These are phyloP conservation scores for Chrysotoxum bicinctum DNA, from an alignment of 2,888 invertebrate species.

Conservation along the genomic window DNA sequence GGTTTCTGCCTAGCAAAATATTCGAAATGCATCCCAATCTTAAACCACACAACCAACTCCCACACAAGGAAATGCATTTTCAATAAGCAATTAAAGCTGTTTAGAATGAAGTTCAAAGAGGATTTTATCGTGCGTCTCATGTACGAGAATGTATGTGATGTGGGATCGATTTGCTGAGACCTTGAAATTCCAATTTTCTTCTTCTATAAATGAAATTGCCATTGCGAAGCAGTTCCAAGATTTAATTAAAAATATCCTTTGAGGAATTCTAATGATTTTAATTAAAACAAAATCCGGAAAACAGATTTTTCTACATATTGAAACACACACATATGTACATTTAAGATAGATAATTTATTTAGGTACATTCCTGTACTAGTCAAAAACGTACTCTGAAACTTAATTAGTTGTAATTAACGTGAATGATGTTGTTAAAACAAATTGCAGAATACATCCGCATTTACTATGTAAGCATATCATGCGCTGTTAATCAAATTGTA, in stretches of 20 bases:
- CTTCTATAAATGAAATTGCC: neutral
- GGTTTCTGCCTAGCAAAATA: neutral
- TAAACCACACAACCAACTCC: neutral
- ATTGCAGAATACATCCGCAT: no score
- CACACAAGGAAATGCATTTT: neutral
- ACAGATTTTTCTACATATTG: slow-evolving; percentile 3
- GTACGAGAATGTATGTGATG: no score
- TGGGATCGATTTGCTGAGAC: neutral
- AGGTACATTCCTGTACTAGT: no score
- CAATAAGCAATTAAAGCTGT: slow-evolving; percentile 6
- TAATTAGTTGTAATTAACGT: no score
- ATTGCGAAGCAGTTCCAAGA: neutral
- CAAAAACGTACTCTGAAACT: no score
- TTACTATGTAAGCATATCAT: no score
- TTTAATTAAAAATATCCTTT: slow-evolving; percentile 56
- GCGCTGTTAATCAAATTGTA: no score
- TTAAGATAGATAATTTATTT: no score
- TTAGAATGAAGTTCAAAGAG: neutral
- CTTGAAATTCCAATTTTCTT: slow-evolving; percentile 30
- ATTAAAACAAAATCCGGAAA: slow-evolving; percentile 51
- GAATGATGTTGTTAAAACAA: no score
- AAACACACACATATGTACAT: no score
- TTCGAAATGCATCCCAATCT: neutral
- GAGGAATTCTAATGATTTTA: slow-evolving; percentile 66
- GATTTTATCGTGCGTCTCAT: neutral